Evolutionary conservation across 2,888 invertebrate species (phyloP).

Genomic region (Eucera pruinosa): DNA sequence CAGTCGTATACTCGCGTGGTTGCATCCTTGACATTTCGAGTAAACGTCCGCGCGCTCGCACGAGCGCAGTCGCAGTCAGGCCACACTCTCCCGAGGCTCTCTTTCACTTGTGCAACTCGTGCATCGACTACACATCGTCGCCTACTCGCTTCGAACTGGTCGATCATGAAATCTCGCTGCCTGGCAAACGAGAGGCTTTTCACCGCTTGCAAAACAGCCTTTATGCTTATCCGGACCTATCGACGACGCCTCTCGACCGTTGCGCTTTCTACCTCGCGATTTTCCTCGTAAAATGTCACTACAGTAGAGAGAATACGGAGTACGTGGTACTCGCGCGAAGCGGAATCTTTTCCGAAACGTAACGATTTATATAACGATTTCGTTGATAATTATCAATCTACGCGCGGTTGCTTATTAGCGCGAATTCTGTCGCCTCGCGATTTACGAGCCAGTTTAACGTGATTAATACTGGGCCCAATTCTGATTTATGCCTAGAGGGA

Average conservation of each 20-base stretch:
- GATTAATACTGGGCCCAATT: constrained; percentile 35
- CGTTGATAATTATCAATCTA: constrained; percentile 49
- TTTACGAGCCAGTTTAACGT: constrained; percentile 12
- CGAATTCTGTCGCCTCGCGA: constrained; percentile 4
- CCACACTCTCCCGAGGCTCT: constrained; percentile 53
- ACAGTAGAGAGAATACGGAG: background rate
- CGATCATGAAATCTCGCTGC: constrained; percentile 54
- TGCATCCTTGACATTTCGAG: constrained; percentile 79
- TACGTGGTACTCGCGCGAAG: constrained; percentile 60
- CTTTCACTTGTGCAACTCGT: constrained; percentile 80
- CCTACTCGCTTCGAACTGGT: constrained; percentile 50
- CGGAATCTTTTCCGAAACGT: constrained; percentile 50
- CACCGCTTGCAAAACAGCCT: constrained; percentile 64
- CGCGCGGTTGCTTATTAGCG: constrained; percentile 1
- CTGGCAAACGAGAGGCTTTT: constrained; percentile 43
- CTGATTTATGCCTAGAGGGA: background rate
- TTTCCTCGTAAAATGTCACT: constrained; percentile 69
- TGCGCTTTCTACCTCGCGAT: constrained; percentile 58
- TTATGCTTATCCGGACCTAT: constrained; percentile 32
- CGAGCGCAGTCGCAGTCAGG: constrained; percentile 12
- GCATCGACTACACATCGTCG: constrained; percentile 68
- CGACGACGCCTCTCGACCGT: background rate
- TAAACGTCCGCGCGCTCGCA: constrained; percentile 70
- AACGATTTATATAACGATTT: constrained; percentile 60
- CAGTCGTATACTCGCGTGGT: constrained; percentile 65